Conservation (phyloP, 1,140 invertebrate genomes). For the Dendroctonus ponderosae region DNA sequence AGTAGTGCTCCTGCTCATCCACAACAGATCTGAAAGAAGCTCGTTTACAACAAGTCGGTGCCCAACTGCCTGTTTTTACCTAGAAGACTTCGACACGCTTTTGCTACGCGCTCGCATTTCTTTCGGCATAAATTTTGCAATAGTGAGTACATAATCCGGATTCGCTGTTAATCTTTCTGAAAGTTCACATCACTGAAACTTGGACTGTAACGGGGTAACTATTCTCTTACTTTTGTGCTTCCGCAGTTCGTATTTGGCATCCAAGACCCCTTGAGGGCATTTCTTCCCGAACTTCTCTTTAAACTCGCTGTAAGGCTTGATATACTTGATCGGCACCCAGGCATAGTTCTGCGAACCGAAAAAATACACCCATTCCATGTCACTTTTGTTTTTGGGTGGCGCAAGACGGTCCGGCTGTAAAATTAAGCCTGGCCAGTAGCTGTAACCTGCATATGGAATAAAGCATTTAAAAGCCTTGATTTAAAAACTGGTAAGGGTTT, state of each 20-base stretch:
- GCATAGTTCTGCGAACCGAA: slow-evolving; percentile 92
- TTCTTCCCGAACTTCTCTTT: slow-evolving; percentile 77
- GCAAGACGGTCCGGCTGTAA: slow-evolving; percentile 61
- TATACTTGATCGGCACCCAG: slow-evolving; percentile 83
- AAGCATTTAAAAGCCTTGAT: not conserved
- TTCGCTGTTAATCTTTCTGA: not conserved
- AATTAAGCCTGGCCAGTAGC: slow-evolving; percentile 90
- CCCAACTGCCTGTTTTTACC: not conserved
- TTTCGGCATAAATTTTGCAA: not conserved
- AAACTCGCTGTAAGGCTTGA: slow-evolving; percentile 79
- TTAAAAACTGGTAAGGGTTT: no score
- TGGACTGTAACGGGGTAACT: not conserved
- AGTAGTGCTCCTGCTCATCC: not conserved
- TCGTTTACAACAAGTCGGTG: not conserved
- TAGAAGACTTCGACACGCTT: not conserved
- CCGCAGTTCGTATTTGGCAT: slow-evolving; percentile 1
- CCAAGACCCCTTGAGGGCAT: slow-evolving; percentile 62
- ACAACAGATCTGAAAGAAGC: not conserved
- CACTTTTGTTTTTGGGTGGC: slow-evolving; percentile 57
- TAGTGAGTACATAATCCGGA: not conserved
- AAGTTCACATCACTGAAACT: not conserved
- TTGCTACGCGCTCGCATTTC: not conserved
- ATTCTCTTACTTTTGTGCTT: not conserved
- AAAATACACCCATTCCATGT: slow-evolving; percentile 83
- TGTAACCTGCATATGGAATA: slow-evolving; percentile 63